Conservation (phyloP, 2,888 invertebrate species). For the Conchocele bisecta region DNA sequence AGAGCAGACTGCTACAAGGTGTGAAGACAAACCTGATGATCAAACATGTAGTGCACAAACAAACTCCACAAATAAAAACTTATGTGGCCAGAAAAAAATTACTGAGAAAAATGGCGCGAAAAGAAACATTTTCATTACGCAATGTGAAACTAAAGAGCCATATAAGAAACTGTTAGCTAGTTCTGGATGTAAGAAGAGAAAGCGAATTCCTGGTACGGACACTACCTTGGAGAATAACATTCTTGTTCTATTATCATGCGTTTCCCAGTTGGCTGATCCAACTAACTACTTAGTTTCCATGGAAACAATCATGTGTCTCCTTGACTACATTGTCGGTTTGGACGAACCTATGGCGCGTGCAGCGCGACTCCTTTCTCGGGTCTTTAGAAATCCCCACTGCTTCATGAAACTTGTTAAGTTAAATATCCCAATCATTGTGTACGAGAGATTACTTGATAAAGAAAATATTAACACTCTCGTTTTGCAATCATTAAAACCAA, state of each 20-base stretch:
- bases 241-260: constrained; percentile 71
- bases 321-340: constrained; percentile 68
- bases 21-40: neutral
- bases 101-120: too few relatives aligned
- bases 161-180: neutral
- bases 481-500: too few relatives aligned
- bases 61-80: too few relatives aligned
- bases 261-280: constrained; percentile 75
- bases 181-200: constrained; percentile 4
- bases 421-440: constrained; percentile 64
- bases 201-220: constrained; percentile 9
- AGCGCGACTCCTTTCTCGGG: constrained; percentile 67
- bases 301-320: constrained; percentile 64
- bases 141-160: neutral
- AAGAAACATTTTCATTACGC: too few relatives aligned
- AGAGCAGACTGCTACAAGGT: neutral
- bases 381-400: constrained; percentile 73
- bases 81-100: too few relatives aligned
- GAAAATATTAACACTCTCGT: constrained; percentile 32
- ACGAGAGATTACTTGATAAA: constrained; percentile 59
- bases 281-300: constrained; percentile 61
- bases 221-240: constrained; percentile 65
- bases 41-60: too few relatives aligned
- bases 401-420: constrained; percentile 70
- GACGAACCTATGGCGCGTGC: constrained; percentile 65